Conservation (phyloP, 2,113 vertebrate species). For the Catharus minimus region DNA sequence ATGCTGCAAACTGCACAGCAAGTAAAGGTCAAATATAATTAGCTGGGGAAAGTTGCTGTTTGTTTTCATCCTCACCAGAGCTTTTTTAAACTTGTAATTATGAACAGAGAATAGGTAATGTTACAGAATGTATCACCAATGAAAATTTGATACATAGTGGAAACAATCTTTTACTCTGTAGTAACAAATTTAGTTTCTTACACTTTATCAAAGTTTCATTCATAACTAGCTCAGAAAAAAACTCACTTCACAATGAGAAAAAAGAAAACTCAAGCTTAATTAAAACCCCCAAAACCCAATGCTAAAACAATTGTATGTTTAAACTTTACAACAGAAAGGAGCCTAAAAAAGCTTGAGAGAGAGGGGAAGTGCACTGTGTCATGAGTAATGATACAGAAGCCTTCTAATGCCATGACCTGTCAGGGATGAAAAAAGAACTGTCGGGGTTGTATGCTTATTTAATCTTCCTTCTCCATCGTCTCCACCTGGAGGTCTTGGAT, state of each 20-base stretch:
- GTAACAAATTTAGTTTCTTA: background rate
- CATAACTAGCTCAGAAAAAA: background rate
- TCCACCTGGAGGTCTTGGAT: background rate
- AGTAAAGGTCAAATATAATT: slow-evolving; percentile 56
- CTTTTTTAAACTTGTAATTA: slow-evolving; percentile 11
- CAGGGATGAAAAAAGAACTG: slow-evolving; percentile 8
- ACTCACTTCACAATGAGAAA: background rate
- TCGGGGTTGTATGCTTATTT: background rate
- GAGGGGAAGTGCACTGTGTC: background rate
- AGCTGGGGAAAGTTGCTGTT: background rate
- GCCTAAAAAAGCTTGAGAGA: background rate
- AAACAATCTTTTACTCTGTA: background rate
- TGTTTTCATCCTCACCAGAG: slow-evolving; percentile 15
- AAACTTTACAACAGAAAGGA: background rate
- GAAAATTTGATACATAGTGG: background rate
- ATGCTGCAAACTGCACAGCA: background rate
- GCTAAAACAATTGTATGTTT: background rate
- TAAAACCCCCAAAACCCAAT: background rate
- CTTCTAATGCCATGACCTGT: slow-evolving; percentile 20
- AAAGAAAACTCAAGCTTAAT: background rate
- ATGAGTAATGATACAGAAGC: slow-evolving; percentile 18
- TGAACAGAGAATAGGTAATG: background rate
- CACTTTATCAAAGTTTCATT: background rate
- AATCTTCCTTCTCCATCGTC: background rate
- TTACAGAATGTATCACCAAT: background rate